Percentiles rank a stretch among this genome's conserved stretches.
phyloP scores from a whole-genome alignment of 1,140 invertebrate genomes.

The Heterodera carotae region DNA sequence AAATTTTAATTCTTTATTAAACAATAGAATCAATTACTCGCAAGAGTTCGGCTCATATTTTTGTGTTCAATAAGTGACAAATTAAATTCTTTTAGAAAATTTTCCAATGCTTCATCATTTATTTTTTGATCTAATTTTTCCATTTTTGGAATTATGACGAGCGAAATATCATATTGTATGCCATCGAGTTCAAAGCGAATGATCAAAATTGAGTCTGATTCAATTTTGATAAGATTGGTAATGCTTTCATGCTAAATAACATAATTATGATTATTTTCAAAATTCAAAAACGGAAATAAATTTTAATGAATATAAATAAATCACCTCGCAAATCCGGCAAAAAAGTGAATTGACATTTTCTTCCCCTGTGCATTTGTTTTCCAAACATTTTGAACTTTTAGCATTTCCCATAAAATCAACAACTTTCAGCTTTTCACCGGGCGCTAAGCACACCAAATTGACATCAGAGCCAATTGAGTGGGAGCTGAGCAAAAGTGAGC shows the following conservation, averaged over 20 bases:
- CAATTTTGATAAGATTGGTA: not conserved
- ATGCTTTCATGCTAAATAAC: not conserved
- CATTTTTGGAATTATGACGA: not conserved
- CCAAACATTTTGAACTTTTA: not conserved
- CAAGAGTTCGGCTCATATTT: not conserved
- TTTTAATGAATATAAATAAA: not conserved
- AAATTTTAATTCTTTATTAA: not conserved
- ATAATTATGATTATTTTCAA: not conserved
- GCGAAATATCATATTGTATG: not conserved
- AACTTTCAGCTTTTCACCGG: not conserved
- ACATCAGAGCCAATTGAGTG: constrained; percentile 20
- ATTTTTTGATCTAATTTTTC: not conserved
- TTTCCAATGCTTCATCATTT: not conserved
- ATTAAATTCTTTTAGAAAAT: not conserved
- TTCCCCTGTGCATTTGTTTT: not conserved
- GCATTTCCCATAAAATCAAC: not conserved
- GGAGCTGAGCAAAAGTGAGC: constrained; percentile 16
- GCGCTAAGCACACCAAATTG: constrained; percentile 10
- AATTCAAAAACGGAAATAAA: too few species aligned
- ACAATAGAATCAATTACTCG: not conserved
- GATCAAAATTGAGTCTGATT: not conserved
- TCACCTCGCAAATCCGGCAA: not conserved
- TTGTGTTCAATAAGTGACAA: not conserved
- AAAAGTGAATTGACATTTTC: not conserved
- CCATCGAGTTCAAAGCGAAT: not conserved